Evolutionary conservation across 2,113 vertebrate species (phyloP), one percentile per base, ranked within the genome.

Genomic region (Mirza zaza): DNA sequence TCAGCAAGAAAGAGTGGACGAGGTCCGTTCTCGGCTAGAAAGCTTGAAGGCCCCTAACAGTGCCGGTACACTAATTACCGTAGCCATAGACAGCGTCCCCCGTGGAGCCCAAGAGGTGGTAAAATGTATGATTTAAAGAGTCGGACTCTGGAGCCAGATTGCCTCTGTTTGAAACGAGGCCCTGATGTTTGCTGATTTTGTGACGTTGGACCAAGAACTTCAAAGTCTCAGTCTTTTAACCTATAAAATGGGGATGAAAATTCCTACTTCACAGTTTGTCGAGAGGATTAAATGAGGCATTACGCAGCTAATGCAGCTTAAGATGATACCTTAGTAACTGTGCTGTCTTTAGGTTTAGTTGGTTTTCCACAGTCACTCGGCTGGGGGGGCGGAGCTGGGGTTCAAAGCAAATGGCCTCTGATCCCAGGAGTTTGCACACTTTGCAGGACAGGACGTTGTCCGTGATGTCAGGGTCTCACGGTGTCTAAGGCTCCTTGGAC

Each of bases 21-120:
- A 20, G 32, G 34, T 18, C 27, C 5, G 7, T 13, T 42, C 27
- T 27, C 10, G 25, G 11, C 59, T 83, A 25, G 52, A 52, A 25
- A 57, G 42, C 18, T 17, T 17, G 2, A 15, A 12, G 0, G 23
- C 6, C 36, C 79, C 7, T 4, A 1, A 45, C 29, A 2, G 0
- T 9, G n/a, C 5, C 0, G 6, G 1, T 8, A 21, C 20, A 27
- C 1, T 21, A 23, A 7, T 39, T 23, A 29, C 3, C 11, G 11
- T 18, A 34, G 4, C 11, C 11, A 0, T 20, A 59, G 42, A 27
- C 13, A 0, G 2, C 59, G 0, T 23, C 5, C 2, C 6, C 11
- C 0, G 20, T 1, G 1, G 32, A 2, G 10, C 57, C 63, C 20
- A 3, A 5, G 5, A 45, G 2, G 8, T 29, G 3, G 0, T 36